Conservation (phyloP, 2,113 vertebrate genomes). For the Epinephelus fuscoguttatus region DNA sequence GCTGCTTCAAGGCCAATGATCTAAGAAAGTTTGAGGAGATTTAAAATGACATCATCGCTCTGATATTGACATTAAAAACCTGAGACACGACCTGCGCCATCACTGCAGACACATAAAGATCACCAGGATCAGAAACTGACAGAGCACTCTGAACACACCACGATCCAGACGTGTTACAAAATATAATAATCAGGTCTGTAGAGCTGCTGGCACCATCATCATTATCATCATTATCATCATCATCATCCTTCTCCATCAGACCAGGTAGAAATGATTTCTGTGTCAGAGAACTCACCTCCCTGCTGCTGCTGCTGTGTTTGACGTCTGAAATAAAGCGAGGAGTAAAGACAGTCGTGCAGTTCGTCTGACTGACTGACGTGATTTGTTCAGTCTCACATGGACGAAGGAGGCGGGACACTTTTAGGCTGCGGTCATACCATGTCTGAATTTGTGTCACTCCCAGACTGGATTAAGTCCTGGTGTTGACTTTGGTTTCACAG, state of each 20-base stretch:
- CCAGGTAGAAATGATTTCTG: not conserved
- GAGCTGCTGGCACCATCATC: not conserved
- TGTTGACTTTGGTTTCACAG: not conserved
- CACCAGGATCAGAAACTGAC: not conserved
- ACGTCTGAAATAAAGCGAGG: constrained; percentile 9
- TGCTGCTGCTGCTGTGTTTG: constrained; percentile 33
- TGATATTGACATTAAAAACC: not conserved
- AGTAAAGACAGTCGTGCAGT: constrained; percentile 12
- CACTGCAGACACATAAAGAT: not conserved
- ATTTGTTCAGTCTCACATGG: constrained; percentile 44
- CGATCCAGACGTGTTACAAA: constrained; percentile 29
- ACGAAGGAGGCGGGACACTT: constrained; percentile 63
- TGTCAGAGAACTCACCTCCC: constrained; percentile 64
- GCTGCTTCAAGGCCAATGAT: not conserved
- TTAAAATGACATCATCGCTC: not conserved
- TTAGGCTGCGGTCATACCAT: constrained; percentile 30
- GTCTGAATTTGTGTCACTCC: constrained; percentile 31
- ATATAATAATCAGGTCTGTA: constrained; percentile 14
- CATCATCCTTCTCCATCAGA: not conserved
- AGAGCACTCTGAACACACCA: constrained; percentile 5
- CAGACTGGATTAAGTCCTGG: constrained; percentile 7
- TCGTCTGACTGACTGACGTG: constrained; percentile 22
- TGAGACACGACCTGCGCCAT: not conserved
- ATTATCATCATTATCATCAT: not conserved
- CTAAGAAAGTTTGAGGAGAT: constrained; percentile 3